These are phyloP conservation scores for Stramonita haemastoma DNA, from an alignment of 2,888 invertebrate species.

Conservation along the genomic window DNA sequence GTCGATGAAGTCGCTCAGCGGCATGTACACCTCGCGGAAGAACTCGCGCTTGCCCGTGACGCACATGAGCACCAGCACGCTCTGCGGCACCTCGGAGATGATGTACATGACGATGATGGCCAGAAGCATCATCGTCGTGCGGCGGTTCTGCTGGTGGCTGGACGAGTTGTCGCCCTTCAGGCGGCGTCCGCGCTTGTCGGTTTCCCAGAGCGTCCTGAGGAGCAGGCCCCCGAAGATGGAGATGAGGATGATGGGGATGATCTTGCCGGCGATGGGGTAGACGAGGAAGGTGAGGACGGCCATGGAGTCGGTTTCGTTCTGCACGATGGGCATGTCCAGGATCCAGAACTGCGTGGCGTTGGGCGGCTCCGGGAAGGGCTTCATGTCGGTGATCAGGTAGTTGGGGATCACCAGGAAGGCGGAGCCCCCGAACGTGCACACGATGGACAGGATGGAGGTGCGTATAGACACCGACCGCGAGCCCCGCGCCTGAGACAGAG, in stretches of 20 bases:
- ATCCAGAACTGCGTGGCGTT: conserved; percentile 54
- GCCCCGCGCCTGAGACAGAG: background rate
- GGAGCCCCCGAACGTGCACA: conserved; percentile 75
- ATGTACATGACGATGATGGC: conserved; percentile 86
- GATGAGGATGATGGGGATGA: conserved; percentile 91
- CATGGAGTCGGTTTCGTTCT: conserved; percentile 47
- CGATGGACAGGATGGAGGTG: conserved; percentile 81
- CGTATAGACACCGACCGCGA: conserved; percentile 41
- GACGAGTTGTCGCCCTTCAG: conserved; percentile 58
- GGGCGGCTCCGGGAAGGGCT: conserved; percentile 36
- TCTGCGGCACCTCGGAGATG: conserved; percentile 83
- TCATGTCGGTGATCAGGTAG: conserved; percentile 59
- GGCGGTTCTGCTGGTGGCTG: conserved; percentile 77
- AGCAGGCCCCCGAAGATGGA: conserved; percentile 82
- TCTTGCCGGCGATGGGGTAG: conserved; percentile 93
- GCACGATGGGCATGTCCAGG: conserved; percentile 52
- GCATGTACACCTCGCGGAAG: conserved; percentile 80
- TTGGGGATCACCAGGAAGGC: conserved; percentile 64
- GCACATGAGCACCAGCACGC: conserved; percentile 52
- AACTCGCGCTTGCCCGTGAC: conserved; percentile 84
- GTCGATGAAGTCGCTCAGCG: conserved; percentile 87
- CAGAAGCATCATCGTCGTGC: conserved; percentile 92
- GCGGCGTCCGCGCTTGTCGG: conserved; percentile 59
- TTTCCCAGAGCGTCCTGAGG: conserved; percentile 74
- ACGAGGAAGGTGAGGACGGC: conserved; percentile 83